phyloP scores from a whole-genome alignment of 2,888 invertebrate genomes.

The Lepidocyrtinus sp. region DNA sequence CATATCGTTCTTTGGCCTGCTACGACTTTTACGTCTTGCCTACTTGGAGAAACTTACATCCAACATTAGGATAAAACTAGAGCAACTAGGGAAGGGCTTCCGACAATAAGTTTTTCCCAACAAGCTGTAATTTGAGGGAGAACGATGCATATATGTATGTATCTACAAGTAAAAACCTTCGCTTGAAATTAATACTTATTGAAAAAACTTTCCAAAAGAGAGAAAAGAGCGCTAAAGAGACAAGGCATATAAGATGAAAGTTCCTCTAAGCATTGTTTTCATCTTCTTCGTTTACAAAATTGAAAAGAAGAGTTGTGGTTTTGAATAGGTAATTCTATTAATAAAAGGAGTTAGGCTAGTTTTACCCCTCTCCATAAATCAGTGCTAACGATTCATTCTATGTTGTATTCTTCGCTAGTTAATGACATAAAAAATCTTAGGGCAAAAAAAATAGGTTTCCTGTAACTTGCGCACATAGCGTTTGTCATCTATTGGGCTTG shows the following conservation, averaged over 20 bases:
- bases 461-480: too few species aligned
- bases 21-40: background rate
- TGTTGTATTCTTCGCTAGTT: too few species aligned
- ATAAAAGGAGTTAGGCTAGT: background rate
- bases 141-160: too few species aligned
- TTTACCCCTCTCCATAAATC: too few species aligned
- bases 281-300: background rate
- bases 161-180: background rate
- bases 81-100: background rate
- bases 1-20: background rate
- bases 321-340: background rate
- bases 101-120: too few species aligned
- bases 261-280: background rate
- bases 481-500: too few species aligned
- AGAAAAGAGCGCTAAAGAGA: background rate
- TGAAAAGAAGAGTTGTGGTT: background rate
- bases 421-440: too few species aligned
- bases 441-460: too few species aligned
- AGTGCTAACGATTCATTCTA: too few species aligned
- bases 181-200: conserved; percentile 13
- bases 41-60: background rate
- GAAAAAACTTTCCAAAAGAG: background rate
- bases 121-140: too few species aligned
- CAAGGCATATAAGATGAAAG: background rate
- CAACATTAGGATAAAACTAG: background rate